Base-by-base conservation (phyloP, 2,113 vertebrate genomes). In the Synodontis membranacea region DNA sequence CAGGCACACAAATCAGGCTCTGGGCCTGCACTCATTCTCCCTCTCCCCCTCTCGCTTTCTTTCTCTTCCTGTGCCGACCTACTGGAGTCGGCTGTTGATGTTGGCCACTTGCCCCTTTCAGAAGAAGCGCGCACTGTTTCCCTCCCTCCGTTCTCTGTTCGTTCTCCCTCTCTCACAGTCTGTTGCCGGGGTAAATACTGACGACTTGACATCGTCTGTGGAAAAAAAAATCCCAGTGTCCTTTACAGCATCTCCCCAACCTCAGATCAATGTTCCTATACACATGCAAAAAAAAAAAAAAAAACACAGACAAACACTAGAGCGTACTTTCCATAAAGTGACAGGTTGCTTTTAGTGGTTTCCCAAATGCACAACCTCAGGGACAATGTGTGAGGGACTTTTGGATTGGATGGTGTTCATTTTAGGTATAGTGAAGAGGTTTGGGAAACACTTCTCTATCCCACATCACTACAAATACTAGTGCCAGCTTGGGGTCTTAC, bases 71-170 rank as follows among this genome's bases (percentile, higher is more conserved):
- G 97, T 95, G 95, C 96, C 96, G 96, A 97, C 96, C 96, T 96
- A 96, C 96, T 96, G 96, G 96, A 97, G 96, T 97, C 96, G 93
- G 94, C 94, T 97, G 96, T 96, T 97, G 94, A 96, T 97, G 93
- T 97, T 97, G 97, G 97, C 97, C 85, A 94, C 90, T 90, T 91
- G 95, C 96, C 96, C 94, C 94, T 89, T 92, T 89, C 91, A 92
- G 93, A 96, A 96, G 95, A 95, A 95, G 93, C 90, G 82, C 88
- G 78, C 84, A 66, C 83, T 74, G 82, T 80, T 80, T 72, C 58
- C 64, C 81, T 75, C 75, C 37, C 54, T 68, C 50, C 48, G 44
- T 85, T 84, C 66, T 60, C 86, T 86, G 89, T 89, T 68, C 72
- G 28, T 75, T 85, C 72, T 68, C 80, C 84, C 85, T 81, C 85